Conservation (phyloP, 1,140 invertebrate genomes). For the Gonatopus flavifemur region DNA sequence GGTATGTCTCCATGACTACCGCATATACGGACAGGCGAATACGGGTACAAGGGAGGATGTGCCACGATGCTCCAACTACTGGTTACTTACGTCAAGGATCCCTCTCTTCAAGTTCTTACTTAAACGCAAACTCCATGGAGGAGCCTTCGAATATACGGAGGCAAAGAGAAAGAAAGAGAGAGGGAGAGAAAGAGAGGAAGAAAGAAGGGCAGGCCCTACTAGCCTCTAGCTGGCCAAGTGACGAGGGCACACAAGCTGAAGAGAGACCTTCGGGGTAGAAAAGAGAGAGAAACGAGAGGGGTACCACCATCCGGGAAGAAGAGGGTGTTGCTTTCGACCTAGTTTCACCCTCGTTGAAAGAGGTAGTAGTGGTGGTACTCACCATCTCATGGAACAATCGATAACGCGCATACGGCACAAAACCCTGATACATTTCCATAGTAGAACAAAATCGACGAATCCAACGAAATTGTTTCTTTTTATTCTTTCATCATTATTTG, state of each 20-base stretch:
- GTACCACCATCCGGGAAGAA: constrained; percentile 24
- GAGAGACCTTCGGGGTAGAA: background rate
- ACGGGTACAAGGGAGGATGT: no score
- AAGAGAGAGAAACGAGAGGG: background rate
- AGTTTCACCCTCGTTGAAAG: constrained; percentile 47
- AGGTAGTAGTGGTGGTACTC: constrained; percentile 37
- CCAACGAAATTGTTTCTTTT: background rate
- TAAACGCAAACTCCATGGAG: constrained; percentile 34
- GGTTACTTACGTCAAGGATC: constrained; percentile 60
- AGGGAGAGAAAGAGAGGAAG: constrained; percentile 11
- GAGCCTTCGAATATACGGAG: background rate
- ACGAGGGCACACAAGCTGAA: background rate
- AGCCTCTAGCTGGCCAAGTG: background rate
- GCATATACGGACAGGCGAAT: no score
- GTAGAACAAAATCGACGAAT: background rate
- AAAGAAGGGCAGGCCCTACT: background rate
- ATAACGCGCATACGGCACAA: constrained; percentile 40
- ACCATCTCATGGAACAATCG: constrained; percentile 46
- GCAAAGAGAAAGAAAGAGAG: constrained; percentile 3
- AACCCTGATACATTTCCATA: no score
- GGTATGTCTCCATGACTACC: constrained; percentile 51
- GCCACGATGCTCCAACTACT: constrained; percentile 51
- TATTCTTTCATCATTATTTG: no score
- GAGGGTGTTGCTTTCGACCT: constrained; percentile 51
- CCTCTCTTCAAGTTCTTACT: constrained; percentile 42